Evolutionary conservation across 2,888 invertebrate genomes (phyloP).

Genomic region (Synanthedon vespiformis): DNA sequence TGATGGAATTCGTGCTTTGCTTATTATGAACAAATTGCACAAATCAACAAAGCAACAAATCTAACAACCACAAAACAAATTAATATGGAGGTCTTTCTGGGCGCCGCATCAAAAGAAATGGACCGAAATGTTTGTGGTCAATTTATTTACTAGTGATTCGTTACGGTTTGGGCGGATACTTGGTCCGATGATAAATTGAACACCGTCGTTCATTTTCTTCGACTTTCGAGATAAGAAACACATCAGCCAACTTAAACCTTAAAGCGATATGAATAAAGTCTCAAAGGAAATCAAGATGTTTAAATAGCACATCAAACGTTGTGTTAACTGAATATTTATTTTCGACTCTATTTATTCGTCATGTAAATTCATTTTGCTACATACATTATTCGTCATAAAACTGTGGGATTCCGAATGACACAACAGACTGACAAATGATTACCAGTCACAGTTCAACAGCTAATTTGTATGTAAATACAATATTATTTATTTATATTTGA

Average conservation of each 20-base stretch:
- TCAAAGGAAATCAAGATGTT: constrained; percentile 9
- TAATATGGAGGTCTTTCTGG: constrained; percentile 31
- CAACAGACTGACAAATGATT: constrained; percentile 59
- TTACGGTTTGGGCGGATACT: constrained; percentile 66
- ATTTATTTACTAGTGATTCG: constrained; percentile 67
- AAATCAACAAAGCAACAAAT: constrained; percentile 21
- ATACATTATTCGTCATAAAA: constrained; percentile 12
- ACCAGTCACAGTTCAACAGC: constrained; percentile 55
- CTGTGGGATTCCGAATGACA: constrained; percentile 51
- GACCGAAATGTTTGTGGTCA: constrained; percentile 59
- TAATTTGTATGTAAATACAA: constrained; percentile 61
- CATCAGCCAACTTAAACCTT: constrained; percentile 20
- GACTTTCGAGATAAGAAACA: constrained; percentile 10
- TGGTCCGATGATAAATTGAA: constrained; percentile 62
- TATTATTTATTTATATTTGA: constrained; percentile 18
- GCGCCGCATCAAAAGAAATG: constrained; percentile 47
- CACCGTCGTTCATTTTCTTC: constrained; percentile 49
- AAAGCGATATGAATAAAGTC: constrained; percentile 12
- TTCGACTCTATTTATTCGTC: constrained; percentile 26
- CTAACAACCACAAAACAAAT: constrained; percentile 31
- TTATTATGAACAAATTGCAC: constrained; percentile 7
- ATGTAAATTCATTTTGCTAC: constrained; percentile 22
- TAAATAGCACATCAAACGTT: constrained; percentile 9
- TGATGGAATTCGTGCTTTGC: background rate
- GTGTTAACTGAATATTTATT: constrained; percentile 16